Evolutionary conservation across 2,888 invertebrate genomes (phyloP).

Genomic region (Dioctria rufipes): DNA sequence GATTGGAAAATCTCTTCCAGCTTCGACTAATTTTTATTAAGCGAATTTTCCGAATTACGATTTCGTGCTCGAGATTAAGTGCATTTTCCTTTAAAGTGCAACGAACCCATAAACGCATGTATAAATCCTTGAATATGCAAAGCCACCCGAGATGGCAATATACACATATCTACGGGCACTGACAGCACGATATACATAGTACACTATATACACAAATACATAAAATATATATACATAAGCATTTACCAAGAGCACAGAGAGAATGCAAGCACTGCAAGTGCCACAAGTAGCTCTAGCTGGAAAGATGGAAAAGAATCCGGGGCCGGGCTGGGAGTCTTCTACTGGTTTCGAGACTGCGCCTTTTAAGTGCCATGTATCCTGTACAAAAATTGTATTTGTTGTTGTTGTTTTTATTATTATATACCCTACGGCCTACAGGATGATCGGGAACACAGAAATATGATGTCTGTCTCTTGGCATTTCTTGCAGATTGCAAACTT

Average conservation of each 20-base stretch:
- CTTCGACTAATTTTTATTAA: slow-evolving; percentile 25
- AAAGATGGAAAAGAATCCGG: not conserved
- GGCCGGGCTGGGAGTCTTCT: too few species aligned
- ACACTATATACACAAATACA: not conserved
- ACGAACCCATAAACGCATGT: slow-evolving; percentile 24
- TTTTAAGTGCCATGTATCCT: not conserved
- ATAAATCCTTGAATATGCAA: not conserved
- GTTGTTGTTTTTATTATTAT: too few species aligned
- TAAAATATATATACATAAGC: not conserved
- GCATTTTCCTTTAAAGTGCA: slow-evolving; percentile 32
- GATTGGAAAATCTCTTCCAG: slow-evolving; percentile 1
- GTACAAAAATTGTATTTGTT: too few species aligned
- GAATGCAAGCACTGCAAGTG: slow-evolving; percentile 3
- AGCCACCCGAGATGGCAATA: too few species aligned
- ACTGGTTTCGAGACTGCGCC: too few species aligned
- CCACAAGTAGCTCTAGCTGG: slow-evolving; percentile 15
- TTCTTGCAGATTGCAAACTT: not conserved
- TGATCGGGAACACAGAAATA: slow-evolving; percentile 20
- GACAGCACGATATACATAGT: too few species aligned
- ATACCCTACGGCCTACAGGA: too few species aligned
- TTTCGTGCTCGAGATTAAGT: slow-evolving; percentile 13
- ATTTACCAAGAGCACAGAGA: not conserved
- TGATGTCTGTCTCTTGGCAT: slow-evolving; percentile 9
- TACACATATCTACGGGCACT: too few species aligned
- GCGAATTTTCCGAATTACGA: slow-evolving; percentile 26